Conservation (phyloP, 1,140 invertebrate species). For the Pseudachorutes palmiensis region DNA sequence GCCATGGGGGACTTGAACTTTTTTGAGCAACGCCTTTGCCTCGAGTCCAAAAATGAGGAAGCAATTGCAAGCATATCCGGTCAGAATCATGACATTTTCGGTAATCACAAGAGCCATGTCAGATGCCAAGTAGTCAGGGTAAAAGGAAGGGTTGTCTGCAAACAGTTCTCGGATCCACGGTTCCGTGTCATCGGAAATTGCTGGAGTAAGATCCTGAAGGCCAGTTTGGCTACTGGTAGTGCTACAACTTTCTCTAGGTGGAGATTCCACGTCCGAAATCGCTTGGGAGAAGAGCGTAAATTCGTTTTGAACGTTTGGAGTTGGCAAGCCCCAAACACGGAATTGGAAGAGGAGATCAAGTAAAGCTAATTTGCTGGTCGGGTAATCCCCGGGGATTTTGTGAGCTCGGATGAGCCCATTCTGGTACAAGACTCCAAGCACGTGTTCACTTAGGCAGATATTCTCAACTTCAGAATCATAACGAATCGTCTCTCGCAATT, state of each 20-base stretch:
- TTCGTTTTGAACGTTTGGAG: neutral
- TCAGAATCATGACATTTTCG: neutral
- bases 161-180: slow-evolving; percentile 12
- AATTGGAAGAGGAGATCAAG: neutral
- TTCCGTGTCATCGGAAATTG: neutral
- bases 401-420: slow-evolving; percentile 5
- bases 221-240: neutral
- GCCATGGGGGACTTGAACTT: neutral
- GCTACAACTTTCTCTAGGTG: neutral
- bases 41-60: slow-evolving; percentile 3
- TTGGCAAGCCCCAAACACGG: neutral
- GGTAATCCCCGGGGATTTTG: slow-evolving; percentile 5
- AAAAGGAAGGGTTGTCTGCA: neutral
- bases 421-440: slow-evolving; percentile 5
- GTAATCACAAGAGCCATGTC: neutral
- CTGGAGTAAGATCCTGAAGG: neutral
- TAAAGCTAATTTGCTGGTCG: neutral
- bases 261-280: neutral
- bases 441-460: neutral
- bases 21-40: neutral
- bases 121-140: neutral
- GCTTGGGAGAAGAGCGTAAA: neutral
- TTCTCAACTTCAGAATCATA: slow-evolving; percentile 10
- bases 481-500: neutral
- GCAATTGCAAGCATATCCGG: neutral